Conservation (phyloP, 2,113 vertebrate genomes). For the Anoura caudifer region DNA sequence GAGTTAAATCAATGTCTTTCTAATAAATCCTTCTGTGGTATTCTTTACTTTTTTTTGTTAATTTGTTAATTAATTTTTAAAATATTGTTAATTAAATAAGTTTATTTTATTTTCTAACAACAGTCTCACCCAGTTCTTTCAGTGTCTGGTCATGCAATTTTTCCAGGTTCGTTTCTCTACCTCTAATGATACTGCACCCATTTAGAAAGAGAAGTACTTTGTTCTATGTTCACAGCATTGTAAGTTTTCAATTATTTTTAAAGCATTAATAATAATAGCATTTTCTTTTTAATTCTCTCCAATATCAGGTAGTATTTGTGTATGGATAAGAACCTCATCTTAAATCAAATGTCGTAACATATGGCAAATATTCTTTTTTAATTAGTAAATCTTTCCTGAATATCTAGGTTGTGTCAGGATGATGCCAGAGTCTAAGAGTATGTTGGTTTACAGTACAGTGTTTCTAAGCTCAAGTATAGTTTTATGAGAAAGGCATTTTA, state of each 20-base stretch:
- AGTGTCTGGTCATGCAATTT: neutral
- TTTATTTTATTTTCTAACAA: constrained; percentile 1
- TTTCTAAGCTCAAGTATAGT: neutral
- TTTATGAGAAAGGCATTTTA: neutral
- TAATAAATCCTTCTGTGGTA: neutral
- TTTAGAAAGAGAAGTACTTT: neutral
- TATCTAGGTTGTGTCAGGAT: neutral
- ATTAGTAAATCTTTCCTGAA: neutral
- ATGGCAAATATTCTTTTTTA: neutral
- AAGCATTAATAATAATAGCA: neutral
- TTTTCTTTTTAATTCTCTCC: neutral
- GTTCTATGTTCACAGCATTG: neutral
- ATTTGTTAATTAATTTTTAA: too few relatives aligned
- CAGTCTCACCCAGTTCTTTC: neutral
- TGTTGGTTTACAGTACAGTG: neutral
- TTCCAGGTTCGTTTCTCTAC: neutral
- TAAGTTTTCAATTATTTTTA: neutral
- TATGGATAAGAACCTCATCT: neutral
- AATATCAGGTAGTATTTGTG: neutral
- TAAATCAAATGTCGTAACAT: neutral
- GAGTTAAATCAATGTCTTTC: neutral
- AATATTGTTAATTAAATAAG: too few relatives aligned
- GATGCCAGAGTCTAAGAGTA: neutral
- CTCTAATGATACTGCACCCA: neutral
- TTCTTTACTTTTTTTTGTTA: neutral